These are phyloP conservation scores for Pheucticus melanocephalus DNA, from an alignment of 2,113 vertebrate genomes.

Conservation along the genomic window DNA sequence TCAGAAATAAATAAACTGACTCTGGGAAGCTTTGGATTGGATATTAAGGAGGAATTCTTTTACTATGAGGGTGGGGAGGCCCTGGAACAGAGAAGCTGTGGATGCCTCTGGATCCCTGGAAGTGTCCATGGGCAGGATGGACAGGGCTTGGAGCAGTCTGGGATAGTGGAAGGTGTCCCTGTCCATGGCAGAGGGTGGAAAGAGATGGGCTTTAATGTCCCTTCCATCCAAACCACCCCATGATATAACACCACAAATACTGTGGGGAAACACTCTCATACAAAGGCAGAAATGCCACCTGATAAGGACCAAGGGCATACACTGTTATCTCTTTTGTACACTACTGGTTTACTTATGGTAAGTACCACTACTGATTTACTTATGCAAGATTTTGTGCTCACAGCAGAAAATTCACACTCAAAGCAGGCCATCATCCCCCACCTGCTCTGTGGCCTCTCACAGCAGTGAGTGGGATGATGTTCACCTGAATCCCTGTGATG, in stretches of 20 bases:
- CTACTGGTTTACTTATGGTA: fast-evolving
- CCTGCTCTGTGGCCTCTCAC: neutral
- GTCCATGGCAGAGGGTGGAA: neutral
- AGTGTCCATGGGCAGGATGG: neutral
- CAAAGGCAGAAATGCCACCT: neutral
- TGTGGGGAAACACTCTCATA: neutral
- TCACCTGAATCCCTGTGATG: neutral
- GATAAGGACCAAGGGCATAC: neutral
- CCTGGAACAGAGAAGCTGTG: neutral
- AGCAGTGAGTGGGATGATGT: fast-evolving
- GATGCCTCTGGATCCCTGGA: neutral
- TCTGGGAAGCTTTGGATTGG: neutral
- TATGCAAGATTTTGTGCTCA: neutral
- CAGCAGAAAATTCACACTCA: neutral
- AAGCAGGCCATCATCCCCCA: too few species aligned
- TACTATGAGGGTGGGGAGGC: neutral
- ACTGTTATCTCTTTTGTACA: fast-evolving
- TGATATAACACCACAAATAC: fast-evolving
- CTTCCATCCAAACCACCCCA: neutral
- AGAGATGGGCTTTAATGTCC: neutral
- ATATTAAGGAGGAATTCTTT: neutral
- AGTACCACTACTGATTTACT: neutral
- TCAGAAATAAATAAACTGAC: neutral
- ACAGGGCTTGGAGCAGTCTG: fast-evolving
- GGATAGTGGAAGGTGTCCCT: neutral